These are phyloP conservation scores for Gobiocypris rarus DNA, from an alignment of 2,113 vertebrate species.

Conservation along the genomic window DNA sequence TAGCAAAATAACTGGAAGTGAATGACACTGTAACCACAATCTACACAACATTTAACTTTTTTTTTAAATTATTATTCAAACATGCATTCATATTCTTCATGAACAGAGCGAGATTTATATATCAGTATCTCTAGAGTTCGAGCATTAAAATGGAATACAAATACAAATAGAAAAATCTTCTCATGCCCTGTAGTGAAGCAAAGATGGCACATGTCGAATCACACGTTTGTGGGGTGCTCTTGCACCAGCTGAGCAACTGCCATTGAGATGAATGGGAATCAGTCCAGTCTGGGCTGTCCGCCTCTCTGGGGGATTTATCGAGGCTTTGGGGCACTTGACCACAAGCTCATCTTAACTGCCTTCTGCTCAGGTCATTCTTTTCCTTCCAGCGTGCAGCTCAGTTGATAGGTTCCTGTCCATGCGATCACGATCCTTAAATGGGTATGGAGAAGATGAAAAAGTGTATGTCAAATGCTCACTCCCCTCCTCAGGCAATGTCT, in stretches of 20 bases:
- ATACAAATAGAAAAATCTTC: too few species aligned
- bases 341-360: slow-evolving; percentile 57
- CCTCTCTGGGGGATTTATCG: slow-evolving; percentile 57
- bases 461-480: slow-evolving; percentile 60
- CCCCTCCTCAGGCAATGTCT: slow-evolving; percentile 27
- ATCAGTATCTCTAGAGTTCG: neutral
- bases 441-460: slow-evolving; percentile 67
- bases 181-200: neutral
- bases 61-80: too few species aligned
- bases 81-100: too few species aligned
- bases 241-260: slow-evolving; percentile 16
- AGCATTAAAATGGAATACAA: too few species aligned
- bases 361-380: slow-evolving; percentile 56
- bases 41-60: too few species aligned
- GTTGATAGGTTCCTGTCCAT: slow-evolving; percentile 64
- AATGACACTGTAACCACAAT: too few species aligned
- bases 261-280: slow-evolving; percentile 37
- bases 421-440: slow-evolving; percentile 72
- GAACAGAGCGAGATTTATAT: too few species aligned
- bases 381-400: slow-evolving; percentile 62
- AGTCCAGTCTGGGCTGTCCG: slow-evolving; percentile 27
- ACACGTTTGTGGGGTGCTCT: neutral
- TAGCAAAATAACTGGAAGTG: too few species aligned
- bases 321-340: slow-evolving; percentile 58
- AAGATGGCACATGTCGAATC: neutral